These are phyloP conservation scores for Sitophilus oryzae DNA, from an alignment of 1,140 invertebrate genomes.

Conservation along the genomic window DNA sequence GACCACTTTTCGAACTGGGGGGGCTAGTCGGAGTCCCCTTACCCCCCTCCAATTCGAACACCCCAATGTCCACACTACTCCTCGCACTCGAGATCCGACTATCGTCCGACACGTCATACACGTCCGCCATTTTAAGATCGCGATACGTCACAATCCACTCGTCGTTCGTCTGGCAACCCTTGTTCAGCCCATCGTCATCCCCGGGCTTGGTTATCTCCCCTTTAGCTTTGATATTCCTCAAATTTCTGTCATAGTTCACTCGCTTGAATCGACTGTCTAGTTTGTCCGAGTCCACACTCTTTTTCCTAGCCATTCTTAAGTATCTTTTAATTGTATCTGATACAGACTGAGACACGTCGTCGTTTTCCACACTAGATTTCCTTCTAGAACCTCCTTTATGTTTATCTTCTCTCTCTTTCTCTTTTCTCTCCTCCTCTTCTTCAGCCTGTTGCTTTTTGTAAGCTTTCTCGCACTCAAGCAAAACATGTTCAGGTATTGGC, in stretches of 20 bases:
- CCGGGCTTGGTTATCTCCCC: conserved; percentile 66
- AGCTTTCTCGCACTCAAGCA: conserved; percentile 49
- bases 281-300: conserved; percentile 73
- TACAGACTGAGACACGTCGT: conserved; percentile 77
- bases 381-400: conserved; percentile 46
- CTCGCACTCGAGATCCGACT: conserved; percentile 50
- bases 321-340: conserved; percentile 80
- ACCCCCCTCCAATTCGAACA: conserved; percentile 41
- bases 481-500: conserved; percentile 50
- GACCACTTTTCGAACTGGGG: conserved; percentile 49
- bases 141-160: conserved; percentile 57
- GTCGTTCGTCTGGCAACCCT: conserved; percentile 68
- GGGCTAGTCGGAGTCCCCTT: conserved; percentile 43
- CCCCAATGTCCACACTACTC: conserved; percentile 51
- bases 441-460: conserved; percentile 41
- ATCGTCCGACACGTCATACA: conserved; percentile 32
- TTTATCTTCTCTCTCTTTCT: conserved; percentile 39
- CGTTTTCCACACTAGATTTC: conserved; percentile 69
- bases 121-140: conserved; percentile 38
- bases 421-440: conserved; percentile 40
- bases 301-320: conserved; percentile 76
- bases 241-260: conserved; percentile 80
- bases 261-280: conserved; percentile 70
- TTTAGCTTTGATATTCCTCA: conserved; percentile 76
- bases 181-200: conserved; percentile 63